These are phyloP conservation scores for Romanomermis culicivorax DNA, from an alignment of 2,888 invertebrate species.

Conservation along the genomic window DNA sequence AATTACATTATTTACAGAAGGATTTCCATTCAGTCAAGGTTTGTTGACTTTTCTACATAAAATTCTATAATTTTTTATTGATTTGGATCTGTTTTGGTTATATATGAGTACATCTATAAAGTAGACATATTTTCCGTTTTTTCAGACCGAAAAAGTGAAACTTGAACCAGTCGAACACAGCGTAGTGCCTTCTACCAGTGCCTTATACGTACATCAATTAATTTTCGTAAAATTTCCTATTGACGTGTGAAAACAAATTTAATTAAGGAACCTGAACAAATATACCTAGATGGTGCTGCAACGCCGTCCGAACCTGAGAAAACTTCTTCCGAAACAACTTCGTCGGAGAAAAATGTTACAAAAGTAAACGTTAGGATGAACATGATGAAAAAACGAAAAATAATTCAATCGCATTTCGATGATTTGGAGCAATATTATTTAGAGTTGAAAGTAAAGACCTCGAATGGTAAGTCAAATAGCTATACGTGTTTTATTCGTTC, in stretches of 20 bases:
- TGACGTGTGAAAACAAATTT: too few species aligned
- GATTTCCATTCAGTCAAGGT: constrained; percentile 51
- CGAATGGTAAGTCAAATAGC: too few species aligned
- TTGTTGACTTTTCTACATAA: constrained; percentile 33
- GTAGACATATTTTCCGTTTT: neutral
- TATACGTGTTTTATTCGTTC: too few species aligned
- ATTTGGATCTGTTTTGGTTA: neutral
- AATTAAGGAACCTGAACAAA: too few species aligned
- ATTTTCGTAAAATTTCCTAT: neutral
- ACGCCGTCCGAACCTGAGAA: too few species aligned
- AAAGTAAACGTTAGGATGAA: neutral
- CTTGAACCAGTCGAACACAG: too few species aligned
- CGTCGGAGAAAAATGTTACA: neutral
- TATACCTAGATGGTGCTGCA: too few species aligned
- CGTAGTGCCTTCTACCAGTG: too few species aligned
- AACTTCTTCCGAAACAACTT: too few species aligned
- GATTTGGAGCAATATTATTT: constrained; percentile 72
- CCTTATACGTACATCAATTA: too few species aligned
- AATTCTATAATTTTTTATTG: constrained; percentile 17
- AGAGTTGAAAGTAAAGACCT: too few species aligned
- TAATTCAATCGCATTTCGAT: constrained; percentile 64
- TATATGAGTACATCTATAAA: neutral
- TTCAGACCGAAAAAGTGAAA: too few species aligned
- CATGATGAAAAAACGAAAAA: constrained; percentile 38
- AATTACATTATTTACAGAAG: constrained; percentile 50